These are phyloP conservation scores for Chelonoidis abingdonii DNA, from an alignment of 2,113 vertebrate species.

Conservation along the genomic window DNA sequence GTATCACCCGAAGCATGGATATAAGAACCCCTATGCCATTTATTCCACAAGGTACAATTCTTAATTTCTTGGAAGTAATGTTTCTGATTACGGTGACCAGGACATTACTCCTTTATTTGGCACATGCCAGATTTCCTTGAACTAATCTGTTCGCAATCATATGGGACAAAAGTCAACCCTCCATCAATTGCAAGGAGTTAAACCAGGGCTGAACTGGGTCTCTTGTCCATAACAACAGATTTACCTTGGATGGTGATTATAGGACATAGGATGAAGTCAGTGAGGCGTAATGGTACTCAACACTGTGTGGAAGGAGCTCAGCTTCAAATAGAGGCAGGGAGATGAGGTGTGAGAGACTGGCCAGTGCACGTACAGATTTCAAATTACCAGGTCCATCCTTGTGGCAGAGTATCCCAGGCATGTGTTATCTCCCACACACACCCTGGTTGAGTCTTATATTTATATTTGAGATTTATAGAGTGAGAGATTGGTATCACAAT, in stretches of 20 bases:
- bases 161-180: neutral
- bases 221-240: neutral
- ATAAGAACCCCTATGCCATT: neutral
- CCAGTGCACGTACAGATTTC: neutral
- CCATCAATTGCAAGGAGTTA: neutral
- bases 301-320: neutral
- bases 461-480: slow-evolving; percentile 32
- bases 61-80: neutral
- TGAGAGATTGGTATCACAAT: slow-evolving; percentile 16
- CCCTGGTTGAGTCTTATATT: neutral
- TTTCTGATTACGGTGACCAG: neutral
- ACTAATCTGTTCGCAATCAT: neutral
- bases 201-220: neutral
- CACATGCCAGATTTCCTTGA: neutral
- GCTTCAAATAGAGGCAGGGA: neutral
- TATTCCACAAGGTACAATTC: neutral
- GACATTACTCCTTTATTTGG: neutral
- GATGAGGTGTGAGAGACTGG: neutral
- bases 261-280: neutral
- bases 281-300: neutral
- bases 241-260: neutral
- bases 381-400: neutral
- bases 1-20: neutral
- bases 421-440: neutral
- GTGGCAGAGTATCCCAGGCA: neutral